These are phyloP conservation scores for Pelecanoides urinatrix DNA, from an alignment of 2,113 vertebrate species.

Conservation along the genomic window DNA sequence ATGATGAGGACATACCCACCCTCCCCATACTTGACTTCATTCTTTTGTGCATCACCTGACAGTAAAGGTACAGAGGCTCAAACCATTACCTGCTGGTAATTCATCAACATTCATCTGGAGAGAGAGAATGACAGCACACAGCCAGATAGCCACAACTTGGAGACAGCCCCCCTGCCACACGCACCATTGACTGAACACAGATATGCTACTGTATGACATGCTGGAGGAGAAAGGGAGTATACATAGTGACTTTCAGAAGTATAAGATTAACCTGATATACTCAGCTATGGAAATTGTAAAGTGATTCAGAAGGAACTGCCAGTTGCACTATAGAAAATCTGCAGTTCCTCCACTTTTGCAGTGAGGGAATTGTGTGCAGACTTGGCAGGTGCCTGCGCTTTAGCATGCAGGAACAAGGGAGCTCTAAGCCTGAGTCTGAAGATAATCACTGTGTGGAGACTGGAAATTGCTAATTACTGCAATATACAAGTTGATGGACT, in stretches of 20 bases:
- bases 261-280: background rate
- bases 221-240: background rate
- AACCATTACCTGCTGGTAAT: background rate
- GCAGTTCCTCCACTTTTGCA: background rate
- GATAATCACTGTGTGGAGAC: background rate
- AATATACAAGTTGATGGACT: background rate
- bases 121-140: background rate
- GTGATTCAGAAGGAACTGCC: background rate
- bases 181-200: background rate
- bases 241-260: background rate
- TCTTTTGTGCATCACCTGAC: background rate
- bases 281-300: background rate
- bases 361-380: background rate
- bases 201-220: background rate
- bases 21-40: background rate
- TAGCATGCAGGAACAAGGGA: background rate
- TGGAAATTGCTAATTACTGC: background rate
- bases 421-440: background rate
- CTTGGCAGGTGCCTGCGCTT: background rate
- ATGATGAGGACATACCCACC: accelerated
- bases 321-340: background rate
- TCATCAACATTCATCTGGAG: background rate
- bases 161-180: background rate
- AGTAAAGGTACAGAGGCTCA: background rate
- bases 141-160: background rate